Conservation (phyloP, 2,888 invertebrate species). For the Cheilosia variabilis region DNA sequence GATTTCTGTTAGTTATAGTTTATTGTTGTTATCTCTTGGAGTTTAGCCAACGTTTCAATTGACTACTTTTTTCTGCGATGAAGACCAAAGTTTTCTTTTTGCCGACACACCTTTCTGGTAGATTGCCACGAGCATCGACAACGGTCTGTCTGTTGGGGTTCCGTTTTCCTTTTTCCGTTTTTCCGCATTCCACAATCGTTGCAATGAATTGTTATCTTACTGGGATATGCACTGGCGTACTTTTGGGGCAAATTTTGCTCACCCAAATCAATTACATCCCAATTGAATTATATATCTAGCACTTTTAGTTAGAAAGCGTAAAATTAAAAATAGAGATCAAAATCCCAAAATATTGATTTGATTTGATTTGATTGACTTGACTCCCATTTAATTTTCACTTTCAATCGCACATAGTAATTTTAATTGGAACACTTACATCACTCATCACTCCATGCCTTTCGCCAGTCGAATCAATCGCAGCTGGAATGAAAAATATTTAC, state of each 20-base stretch:
- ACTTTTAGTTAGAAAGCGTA: conserved; percentile 51
- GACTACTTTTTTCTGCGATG: conserved; percentile 16
- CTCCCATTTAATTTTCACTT: conserved; percentile 44
- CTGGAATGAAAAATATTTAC: conserved; percentile 21
- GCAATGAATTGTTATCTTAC: conserved; percentile 13
- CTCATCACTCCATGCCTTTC: conserved; percentile 40
- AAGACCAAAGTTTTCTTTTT: conserved; percentile 18
- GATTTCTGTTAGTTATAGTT: conserved; percentile 35
- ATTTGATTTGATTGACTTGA: conserved; percentile 35
- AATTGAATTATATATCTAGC: neutral
- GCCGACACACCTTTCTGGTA: conserved; percentile 29
- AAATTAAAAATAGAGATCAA: conserved; percentile 20
- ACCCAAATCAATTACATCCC: neutral
- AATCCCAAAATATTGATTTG: conserved; percentile 8
- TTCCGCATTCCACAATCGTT: conserved; percentile 10
- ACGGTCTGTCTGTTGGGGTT: neutral
- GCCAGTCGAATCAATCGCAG: conserved; percentile 3
- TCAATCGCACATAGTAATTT: conserved; percentile 25
- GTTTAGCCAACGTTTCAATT: conserved; percentile 24
- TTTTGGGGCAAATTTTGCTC: neutral
- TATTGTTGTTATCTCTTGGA: conserved; percentile 31
- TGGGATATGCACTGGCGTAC: neutral
- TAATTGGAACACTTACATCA: conserved; percentile 22
- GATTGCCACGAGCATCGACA: conserved; percentile 22
- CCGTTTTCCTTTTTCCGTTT: conserved; percentile 32